Base-by-base conservation (phyloP, 1,140 invertebrate genomes). In the Muscidifurax raptorellus region DNA sequence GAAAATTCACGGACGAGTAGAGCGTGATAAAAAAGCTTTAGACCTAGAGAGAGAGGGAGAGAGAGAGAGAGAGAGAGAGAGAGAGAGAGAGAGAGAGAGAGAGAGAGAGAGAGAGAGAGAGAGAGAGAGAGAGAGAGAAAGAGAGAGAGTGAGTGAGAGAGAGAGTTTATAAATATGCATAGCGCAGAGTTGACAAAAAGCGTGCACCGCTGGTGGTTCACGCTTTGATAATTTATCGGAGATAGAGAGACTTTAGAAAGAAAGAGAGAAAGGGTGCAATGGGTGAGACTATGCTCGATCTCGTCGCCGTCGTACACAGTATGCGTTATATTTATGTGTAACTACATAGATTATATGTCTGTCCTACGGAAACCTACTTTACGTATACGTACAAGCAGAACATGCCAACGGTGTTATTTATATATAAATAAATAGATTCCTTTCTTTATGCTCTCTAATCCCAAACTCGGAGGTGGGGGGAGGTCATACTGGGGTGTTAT, bases 361-460 rank as follows among this genome's bases (percentile, higher is more conserved):
- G 86, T 85, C 86, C 87, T 85, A 86, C 85, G 85, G 75, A 85
- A 47, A 86, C 82, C 82, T 87, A 86, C 81, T 87, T 87, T 86
- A 86, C 80, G 83, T 87, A 40, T 40, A 81, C 52, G 30, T 81
- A 87, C 83, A 86, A 88, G 86, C 86, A 86, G 85, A 86, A 86
- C 85, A 89, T 87, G 87, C 87, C 86, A 89, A 88, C 87, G 82
- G 81, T 87, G 52, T 66, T 76, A 82, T 64, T 75, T 40, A 66
- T 72, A 44, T 13, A 1, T 18, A 52, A 13, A 28, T n/a, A 52
- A 5, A 40, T 40, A 6, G 40, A 74, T 28, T n/a, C n/a, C 5
- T 69, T 30, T 12, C 6, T 83, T 86, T 87, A 85, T 87, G 66
- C 44, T 75, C 83, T 86, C 76, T 82, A 88, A 84, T 86, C 86